phyloP scores from a whole-genome alignment of 2,888 invertebrate species.

The Entomobrya proxima region DNA sequence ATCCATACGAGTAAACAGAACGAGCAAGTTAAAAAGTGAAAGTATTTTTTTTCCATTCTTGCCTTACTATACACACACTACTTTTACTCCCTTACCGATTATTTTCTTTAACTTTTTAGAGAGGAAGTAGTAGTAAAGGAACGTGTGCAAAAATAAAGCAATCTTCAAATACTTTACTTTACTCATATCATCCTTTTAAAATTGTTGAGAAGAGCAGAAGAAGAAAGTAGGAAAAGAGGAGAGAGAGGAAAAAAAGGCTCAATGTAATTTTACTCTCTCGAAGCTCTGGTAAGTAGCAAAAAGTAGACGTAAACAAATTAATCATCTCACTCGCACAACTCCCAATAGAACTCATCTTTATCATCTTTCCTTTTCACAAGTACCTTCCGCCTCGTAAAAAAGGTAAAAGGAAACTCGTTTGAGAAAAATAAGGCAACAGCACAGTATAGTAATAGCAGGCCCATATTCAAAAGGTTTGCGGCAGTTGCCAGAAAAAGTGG shows the following conservation, averaged over 20 bases:
- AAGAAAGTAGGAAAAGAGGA: neutral
- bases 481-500: neutral
- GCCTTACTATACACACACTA: neutral
- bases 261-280: constrained; percentile 43
- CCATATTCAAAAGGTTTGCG: neutral
- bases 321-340: constrained; percentile 66
- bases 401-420: constrained; percentile 25
- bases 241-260: neutral
- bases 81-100: neutral
- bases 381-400: constrained; percentile 14
- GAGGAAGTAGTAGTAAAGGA: constrained; percentile 29
- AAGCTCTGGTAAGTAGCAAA: constrained; percentile 33
- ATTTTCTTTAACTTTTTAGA: constrained; percentile 13
- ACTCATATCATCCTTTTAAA: constrained; percentile 6
- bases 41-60: constrained; percentile 32
- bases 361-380: constrained; percentile 31
- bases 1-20: constrained; percentile 27
- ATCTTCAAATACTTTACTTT: constrained; percentile 61
- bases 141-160: constrained; percentile 55
- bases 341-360: constrained; percentile 60
- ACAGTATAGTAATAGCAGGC: too few relatives aligned
- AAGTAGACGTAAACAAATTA: constrained; percentile 71
- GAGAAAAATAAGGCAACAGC: constrained; percentile 22
- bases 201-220: neutral
- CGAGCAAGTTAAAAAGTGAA: constrained; percentile 41